Percentiles rank a stretch among this genome's conserved stretches.
phyloP scores from a whole-genome alignment of 1,140 invertebrate species.

The Anastrepha ludens region DNA sequence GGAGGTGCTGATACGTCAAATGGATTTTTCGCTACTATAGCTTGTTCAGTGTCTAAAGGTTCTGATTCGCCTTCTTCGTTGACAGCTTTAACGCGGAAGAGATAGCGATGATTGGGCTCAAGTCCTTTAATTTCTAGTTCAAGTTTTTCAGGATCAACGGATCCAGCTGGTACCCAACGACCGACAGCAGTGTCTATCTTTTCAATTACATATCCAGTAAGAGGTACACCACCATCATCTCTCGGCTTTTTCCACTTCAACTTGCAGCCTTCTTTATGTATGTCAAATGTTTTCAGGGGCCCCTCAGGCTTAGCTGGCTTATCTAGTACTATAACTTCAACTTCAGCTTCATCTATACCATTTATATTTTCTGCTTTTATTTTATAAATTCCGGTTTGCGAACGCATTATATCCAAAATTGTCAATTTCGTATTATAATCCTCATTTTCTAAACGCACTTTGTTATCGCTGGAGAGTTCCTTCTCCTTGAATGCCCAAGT shows the following conservation, averaged over 20 bases:
- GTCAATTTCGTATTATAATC: conserved; percentile 94
- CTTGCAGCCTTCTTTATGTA: conserved; percentile 96
- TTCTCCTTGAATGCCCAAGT: conserved; percentile 87
- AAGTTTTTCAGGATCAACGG: conserved; percentile 90
- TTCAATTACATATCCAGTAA: conserved; percentile 93
- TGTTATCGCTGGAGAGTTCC: conserved; percentile 70
- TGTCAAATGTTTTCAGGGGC: conserved; percentile 92
- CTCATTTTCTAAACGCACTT: conserved; percentile 90
- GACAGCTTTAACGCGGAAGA: conserved; percentile 95
- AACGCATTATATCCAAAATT: conserved; percentile 86
- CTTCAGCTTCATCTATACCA: conserved; percentile 94
- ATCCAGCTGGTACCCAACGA: conserved; percentile 90
- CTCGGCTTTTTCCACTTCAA: conserved; percentile 96
- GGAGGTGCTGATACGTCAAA: conserved; percentile 93
- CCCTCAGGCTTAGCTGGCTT: conserved; percentile 96
- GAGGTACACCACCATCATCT: conserved; percentile 95
- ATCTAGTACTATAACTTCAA: conserved; percentile 94
- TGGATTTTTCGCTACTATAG: conserved; percentile 96
- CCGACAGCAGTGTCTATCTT: conserved; percentile 93
- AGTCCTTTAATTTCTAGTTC: conserved; percentile 91
- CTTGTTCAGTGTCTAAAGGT: conserved; percentile 89
- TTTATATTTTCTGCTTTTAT: conserved; percentile 94
- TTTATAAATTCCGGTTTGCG: conserved; percentile 92
- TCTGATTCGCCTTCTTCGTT: conserved; percentile 98
- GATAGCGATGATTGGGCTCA: conserved; percentile 93